Evolutionary conservation across 1,140 invertebrate genomes (phyloP).

Genomic region (Drosophila ercepeae): DNA sequence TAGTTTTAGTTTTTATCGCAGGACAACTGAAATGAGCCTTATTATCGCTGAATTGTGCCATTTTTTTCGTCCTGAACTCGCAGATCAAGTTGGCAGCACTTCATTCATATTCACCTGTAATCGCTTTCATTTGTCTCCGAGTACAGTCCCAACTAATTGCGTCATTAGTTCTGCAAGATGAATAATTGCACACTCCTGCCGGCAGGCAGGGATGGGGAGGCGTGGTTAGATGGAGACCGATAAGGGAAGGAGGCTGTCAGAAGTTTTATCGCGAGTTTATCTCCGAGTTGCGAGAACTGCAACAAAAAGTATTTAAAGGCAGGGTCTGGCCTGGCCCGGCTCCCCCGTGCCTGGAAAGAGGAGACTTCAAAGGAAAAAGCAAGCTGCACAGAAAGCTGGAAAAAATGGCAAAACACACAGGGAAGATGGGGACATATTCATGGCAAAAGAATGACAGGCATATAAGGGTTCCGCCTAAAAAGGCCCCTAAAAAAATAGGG

Average conservation of each 20-base stretch:
- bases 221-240: no score
- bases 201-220: not conserved
- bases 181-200: constrained; percentile 36
- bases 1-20: not conserved
- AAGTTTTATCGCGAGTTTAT: constrained; percentile 64
- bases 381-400: constrained; percentile 4
- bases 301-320: constrained; percentile 60
- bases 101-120: constrained; percentile 45
- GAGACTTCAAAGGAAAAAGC: not conserved
- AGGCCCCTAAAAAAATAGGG: constrained; percentile 2
- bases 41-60: constrained; percentile 38
- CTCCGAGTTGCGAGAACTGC: constrained; percentile 48
- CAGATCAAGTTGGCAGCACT: constrained; percentile 39
- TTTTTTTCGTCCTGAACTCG: constrained; percentile 9
- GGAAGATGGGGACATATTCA: constrained; percentile 57
- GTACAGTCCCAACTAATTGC: constrained; percentile 38
- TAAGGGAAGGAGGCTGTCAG: constrained; percentile 21
- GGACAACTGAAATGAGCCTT: constrained; percentile 22
- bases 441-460: constrained; percentile 58
- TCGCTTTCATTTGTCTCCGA: constrained; percentile 36
- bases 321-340: not conserved
- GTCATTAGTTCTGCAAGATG: constrained; percentile 44
- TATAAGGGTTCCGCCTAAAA: constrained; percentile 54
- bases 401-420: constrained; percentile 13
- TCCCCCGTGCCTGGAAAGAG: no score